Evolutionary conservation across 2,888 invertebrate genomes (phyloP).

Genomic region (Lydus trimaculatus): DNA sequence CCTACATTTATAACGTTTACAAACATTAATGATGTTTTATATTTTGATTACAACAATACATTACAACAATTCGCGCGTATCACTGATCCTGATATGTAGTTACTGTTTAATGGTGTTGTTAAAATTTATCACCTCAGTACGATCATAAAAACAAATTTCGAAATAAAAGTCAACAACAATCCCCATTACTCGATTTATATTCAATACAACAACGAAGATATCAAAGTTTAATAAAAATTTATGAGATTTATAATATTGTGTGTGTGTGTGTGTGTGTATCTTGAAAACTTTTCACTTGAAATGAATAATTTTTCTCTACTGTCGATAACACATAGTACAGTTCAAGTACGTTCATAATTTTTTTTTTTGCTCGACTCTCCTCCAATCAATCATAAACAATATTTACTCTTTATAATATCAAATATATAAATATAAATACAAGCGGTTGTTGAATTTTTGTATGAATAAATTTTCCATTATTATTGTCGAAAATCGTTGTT

Average conservation of each 20-base stretch:
- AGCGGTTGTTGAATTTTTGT: not conserved
- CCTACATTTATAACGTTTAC: too few species aligned
- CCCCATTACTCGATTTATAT: not conserved
- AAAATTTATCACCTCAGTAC: too few species aligned
- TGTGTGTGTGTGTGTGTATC: too few species aligned
- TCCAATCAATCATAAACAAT: not conserved
- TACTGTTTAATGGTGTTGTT: too few species aligned
- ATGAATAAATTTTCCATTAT: too few species aligned
- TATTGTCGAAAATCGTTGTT: not conserved
- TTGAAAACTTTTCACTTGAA: not conserved
- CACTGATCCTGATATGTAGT: too few species aligned
- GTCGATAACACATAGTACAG: not conserved
- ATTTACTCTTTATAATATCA: not conserved
- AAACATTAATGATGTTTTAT: too few species aligned
- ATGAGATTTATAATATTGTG: too few species aligned
- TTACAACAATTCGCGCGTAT: too few species aligned
- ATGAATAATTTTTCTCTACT: not conserved
- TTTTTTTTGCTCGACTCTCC: too few species aligned
- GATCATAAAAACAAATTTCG: not conserved
- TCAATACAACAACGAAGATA: not conserved
- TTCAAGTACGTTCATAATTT: not conserved
- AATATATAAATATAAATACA: not conserved
- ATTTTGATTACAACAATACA: too few species aligned
- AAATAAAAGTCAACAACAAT: too few species aligned
- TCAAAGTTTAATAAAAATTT: not conserved